Percentiles rank a stretch among this genome's conserved stretches.
phyloP scores from a whole-genome alignment of 2,888 invertebrate species.

The Cyclophora punctaria region DNA sequence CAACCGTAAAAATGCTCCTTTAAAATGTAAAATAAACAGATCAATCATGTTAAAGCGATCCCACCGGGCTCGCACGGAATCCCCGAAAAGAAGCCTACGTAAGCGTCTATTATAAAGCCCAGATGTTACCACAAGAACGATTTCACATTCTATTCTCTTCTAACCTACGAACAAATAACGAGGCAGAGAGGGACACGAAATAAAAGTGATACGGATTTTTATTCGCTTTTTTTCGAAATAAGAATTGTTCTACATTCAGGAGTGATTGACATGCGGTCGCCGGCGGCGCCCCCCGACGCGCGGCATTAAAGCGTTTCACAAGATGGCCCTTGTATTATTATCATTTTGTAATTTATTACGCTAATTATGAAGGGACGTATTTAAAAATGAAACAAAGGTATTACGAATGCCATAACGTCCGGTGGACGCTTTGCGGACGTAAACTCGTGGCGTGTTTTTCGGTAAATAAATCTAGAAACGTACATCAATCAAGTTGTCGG shows the following conservation, averaged over 20 bases:
- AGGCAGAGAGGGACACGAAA: conserved; percentile 47
- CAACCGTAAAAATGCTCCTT: conserved; percentile 75
- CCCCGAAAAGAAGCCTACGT: conserved; percentile 74
- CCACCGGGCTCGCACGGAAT: conserved; percentile 66
- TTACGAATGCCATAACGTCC: conserved; percentile 55
- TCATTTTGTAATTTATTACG: conserved; percentile 75
- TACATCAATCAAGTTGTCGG: conserved; percentile 72
- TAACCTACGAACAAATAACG: conserved; percentile 25
- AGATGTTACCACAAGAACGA: conserved; percentile 70
- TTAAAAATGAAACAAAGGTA: conserved; percentile 72
- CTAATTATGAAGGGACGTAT: conserved; percentile 70
- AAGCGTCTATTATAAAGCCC: conserved; percentile 73
- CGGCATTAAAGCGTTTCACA: conserved; percentile 63
- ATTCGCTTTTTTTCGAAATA: conserved; percentile 62
- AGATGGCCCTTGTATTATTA: conserved; percentile 70
- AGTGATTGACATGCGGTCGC: conserved; percentile 74
- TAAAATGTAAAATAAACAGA: conserved; percentile 76
- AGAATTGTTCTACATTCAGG: conserved; percentile 72
- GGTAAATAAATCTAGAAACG: conserved; percentile 68
- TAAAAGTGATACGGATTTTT: conserved; percentile 65
- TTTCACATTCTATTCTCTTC: conserved; percentile 49
- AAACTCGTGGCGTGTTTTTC: conserved; percentile 53
- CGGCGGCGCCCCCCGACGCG: conserved; percentile 63
- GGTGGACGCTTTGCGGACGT: conserved; percentile 25
- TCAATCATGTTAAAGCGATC: conserved; percentile 75